Percentiles rank a stretch among this genome's conserved stretches.
phyloP scores from a whole-genome alignment of 2,113 vertebrate genomes.

The Bolborhynchus lineola region DNA sequence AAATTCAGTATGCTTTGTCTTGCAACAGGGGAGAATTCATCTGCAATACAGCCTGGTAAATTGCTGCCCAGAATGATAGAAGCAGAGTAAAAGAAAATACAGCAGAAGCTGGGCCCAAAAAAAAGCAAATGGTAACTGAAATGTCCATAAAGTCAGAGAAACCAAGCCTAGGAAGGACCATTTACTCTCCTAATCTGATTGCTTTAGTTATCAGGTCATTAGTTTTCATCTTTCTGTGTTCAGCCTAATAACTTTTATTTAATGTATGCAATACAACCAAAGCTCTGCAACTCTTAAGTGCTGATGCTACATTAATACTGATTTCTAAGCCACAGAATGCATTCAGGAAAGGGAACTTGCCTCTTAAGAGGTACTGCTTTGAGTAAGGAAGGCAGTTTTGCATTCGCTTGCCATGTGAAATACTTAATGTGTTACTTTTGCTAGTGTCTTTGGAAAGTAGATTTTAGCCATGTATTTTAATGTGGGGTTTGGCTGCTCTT shows the following conservation, averaged over 20 bases:
- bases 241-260: background rate
- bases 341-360: rapidly evolving
- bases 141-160: background rate
- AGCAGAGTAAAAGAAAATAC: background rate
- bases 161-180: background rate
- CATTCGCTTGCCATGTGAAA: background rate
- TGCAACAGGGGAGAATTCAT: background rate
- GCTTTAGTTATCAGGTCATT: background rate
- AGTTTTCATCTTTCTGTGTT: background rate
- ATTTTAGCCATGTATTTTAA: background rate
- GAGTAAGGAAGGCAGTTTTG: background rate
- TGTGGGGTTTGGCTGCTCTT: background rate
- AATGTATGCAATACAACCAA: background rate
- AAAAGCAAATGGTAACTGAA: background rate
- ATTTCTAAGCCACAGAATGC: background rate
- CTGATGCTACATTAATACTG: background rate
- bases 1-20: background rate
- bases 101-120: background rate
- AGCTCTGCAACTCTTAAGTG: background rate
- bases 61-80: background rate
- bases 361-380: background rate
- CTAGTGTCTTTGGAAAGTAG: background rate
- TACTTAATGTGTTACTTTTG: background rate
- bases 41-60: background rate
- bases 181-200: background rate